Percentiles rank a stretch among this genome's conserved stretches.
Conservation (phyloP, 1,140 invertebrate species). For the Mesaphorura yosii region DNA sequence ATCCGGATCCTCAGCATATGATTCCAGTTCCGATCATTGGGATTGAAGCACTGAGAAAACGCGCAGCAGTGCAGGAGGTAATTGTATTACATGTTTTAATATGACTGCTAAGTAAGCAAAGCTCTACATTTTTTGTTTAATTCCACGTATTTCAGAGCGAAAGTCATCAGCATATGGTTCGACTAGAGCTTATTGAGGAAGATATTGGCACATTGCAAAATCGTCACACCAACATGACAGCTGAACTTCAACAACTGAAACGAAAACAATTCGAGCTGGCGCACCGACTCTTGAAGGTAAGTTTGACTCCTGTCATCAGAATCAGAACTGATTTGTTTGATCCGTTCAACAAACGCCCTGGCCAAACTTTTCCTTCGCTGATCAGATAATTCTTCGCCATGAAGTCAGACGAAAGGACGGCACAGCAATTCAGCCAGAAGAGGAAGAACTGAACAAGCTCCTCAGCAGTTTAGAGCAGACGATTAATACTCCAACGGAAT, state of each 20-base stretch:
- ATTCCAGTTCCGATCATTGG: conserved; percentile 80
- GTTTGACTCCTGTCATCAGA: neutral
- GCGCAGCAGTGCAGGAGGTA: conserved; percentile 54
- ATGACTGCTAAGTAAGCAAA: too few relatives aligned
- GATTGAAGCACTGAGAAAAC: conserved; percentile 67
- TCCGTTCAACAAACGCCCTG: neutral
- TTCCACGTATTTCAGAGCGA: too few relatives aligned
- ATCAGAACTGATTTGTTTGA: neutral
- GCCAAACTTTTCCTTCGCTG: conserved; percentile 2
- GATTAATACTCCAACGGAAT: conserved; percentile 79
- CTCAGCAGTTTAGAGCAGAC: conserved; percentile 74
- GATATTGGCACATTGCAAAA: conserved; percentile 62
- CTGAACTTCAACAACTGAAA: conserved; percentile 60
- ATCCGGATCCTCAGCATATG: conserved; percentile 53
- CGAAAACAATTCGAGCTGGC: conserved; percentile 60
- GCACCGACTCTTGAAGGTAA: conserved; percentile 61
- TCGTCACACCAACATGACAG: conserved; percentile 54
- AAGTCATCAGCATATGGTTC: conserved; percentile 61
- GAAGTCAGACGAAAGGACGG: conserved; percentile 76
- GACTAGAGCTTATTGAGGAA: conserved; percentile 58
- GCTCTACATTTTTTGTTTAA: conserved; percentile 33
- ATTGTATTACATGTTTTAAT: too few relatives aligned
- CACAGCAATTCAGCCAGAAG: conserved; percentile 69
- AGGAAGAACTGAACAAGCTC: conserved; percentile 70
- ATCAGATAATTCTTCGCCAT: conserved; percentile 69